Evolutionary conservation across 2,113 vertebrate genomes (phyloP).

Genomic region (Ophiodon elongatus): DNA sequence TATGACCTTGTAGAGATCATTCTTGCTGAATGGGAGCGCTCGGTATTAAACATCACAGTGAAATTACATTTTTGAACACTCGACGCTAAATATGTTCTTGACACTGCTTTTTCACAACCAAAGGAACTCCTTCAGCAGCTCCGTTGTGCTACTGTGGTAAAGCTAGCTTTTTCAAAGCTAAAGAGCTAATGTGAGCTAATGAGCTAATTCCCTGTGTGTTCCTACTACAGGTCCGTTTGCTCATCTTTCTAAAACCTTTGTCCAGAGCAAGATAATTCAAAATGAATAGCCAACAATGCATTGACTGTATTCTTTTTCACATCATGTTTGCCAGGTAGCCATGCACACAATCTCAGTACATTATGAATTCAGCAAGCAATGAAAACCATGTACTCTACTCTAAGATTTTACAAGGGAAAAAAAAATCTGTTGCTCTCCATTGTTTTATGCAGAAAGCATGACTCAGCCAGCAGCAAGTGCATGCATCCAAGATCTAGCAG

Average conservation of each 20-base stretch:
- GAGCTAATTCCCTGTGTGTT: not conserved
- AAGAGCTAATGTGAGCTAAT: not conserved
- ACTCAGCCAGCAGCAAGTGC: not conserved
- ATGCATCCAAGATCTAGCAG: not conserved
- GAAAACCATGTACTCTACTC: not conserved
- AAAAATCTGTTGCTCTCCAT: not conserved
- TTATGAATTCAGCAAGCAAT: not conserved
- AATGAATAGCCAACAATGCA: not conserved
- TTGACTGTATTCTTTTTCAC: not conserved
- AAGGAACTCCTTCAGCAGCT: constrained; percentile 18
- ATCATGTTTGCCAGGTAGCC: not conserved
- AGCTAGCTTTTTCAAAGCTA: not conserved
- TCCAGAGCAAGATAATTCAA: not conserved
- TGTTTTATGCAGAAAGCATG: not conserved
- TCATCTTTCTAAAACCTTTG: not conserved
- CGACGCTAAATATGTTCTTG: constrained; percentile 2
- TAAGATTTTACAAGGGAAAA: not conserved
- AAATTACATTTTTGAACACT: constrained; percentile 22
- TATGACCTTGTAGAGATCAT: constrained; percentile 57
- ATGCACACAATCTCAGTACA: not conserved
- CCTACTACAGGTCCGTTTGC: not conserved
- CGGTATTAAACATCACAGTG: constrained; percentile 10
- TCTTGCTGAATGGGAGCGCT: constrained; percentile 30
- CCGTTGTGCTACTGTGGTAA: not conserved
- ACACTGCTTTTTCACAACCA: constrained; percentile 6